Percentiles rank a stretch among this genome's conserved stretches.
These are phyloP conservation scores for Willisornis vidua DNA, from an alignment of 2,113 vertebrate species.

Conservation along the genomic window DNA sequence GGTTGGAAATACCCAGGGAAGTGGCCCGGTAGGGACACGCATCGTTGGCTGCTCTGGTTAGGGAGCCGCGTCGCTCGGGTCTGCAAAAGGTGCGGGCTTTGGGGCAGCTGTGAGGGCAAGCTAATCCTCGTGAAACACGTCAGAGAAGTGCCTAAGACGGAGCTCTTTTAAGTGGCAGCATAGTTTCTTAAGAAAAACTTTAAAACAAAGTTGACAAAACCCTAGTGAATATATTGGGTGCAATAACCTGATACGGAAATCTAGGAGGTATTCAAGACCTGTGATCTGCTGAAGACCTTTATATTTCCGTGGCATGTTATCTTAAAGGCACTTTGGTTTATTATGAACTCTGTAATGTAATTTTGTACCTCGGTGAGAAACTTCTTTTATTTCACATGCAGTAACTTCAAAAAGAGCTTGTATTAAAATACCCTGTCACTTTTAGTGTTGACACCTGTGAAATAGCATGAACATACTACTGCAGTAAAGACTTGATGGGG, in stretches of 20 bases:
- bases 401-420: background rate
- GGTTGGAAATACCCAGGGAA: background rate
- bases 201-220: background rate
- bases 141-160: background rate
- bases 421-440: background rate
- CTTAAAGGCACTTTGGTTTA: background rate
- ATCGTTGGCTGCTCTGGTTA: fast-evolving
- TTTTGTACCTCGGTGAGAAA: background rate
- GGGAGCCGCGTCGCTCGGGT: fast-evolving
- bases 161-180: background rate
- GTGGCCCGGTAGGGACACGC: background rate
- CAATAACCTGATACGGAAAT: background rate
- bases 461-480: background rate
- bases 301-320: fast-evolving
- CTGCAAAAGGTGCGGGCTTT: background rate
- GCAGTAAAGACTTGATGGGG: background rate
- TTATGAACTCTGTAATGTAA: background rate
- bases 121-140: fast-evolving
- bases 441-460: background rate
- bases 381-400: background rate
- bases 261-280: background rate
- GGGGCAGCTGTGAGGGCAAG: fast-evolving
- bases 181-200: background rate
- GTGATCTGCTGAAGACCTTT: background rate
- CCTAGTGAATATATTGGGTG: fast-evolving